phyloP scores from a whole-genome alignment of 2,888 invertebrate species.

The Periphyllus acericola region DNA sequence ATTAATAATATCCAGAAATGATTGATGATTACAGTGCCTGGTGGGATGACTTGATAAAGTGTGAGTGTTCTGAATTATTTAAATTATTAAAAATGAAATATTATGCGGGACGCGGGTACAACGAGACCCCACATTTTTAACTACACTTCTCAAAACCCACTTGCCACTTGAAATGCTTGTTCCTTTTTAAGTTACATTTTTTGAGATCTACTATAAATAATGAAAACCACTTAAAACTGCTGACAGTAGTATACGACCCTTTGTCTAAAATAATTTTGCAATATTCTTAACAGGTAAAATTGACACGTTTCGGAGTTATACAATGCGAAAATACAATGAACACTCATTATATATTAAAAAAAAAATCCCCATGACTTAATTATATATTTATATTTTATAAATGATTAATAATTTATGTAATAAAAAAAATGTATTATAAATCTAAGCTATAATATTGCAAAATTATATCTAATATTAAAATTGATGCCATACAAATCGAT shows the following conservation, averaged over 20 bases:
- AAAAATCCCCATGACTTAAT: background rate
- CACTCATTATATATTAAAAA: background rate
- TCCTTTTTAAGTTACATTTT: background rate
- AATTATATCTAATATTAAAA: too few relatives aligned
- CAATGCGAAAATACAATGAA: background rate
- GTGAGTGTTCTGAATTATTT: background rate
- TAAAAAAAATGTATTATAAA: too few relatives aligned
- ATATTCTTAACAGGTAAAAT: background rate
- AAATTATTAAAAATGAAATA: conserved; percentile 20
- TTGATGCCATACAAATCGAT: too few relatives aligned
- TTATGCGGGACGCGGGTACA: background rate
- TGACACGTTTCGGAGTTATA: conserved; percentile 6
- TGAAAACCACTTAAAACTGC: conserved; percentile 27
- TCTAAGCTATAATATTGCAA: too few relatives aligned
- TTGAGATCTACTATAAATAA: conserved; percentile 19
- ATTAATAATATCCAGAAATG: too few relatives aligned
- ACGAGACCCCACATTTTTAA: background rate
- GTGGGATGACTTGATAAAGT: background rate
- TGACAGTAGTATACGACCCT: conserved; percentile 2
- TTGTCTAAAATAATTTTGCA: background rate
- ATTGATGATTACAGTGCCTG: too few relatives aligned
- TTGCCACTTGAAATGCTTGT: background rate
- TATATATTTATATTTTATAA: background rate
- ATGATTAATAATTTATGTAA: too few relatives aligned
- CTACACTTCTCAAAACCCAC: background rate